Evolutionary conservation across 1,140 invertebrate species (phyloP).

Genomic region (Scaptomyza graminum): DNA sequence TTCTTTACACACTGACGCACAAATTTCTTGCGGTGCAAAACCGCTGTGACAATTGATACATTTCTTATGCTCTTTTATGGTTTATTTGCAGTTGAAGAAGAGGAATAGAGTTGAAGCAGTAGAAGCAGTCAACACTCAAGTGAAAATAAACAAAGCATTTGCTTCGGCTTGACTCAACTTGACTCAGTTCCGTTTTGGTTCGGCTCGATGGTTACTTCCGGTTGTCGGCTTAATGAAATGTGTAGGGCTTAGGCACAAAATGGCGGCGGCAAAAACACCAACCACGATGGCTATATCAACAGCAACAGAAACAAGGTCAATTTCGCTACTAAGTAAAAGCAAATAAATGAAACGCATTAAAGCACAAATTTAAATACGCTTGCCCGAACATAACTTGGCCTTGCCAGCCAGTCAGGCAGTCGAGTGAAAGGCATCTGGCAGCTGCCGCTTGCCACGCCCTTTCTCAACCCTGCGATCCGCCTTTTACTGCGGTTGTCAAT

Average conservation of each 20-base stretch:
- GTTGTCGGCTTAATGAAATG: conserved; percentile 35
- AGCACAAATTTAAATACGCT: conserved; percentile 65
- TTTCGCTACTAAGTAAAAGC: conserved; percentile 45
- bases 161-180: conserved; percentile 12
- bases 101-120: conserved; percentile 18
- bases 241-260: conserved; percentile 35
- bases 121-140: conserved; percentile 59
- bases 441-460: conserved; percentile 31
- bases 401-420: conserved; percentile 56
- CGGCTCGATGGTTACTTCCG: conserved; percentile 41
- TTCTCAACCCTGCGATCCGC: not conserved
- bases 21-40: conserved; percentile 59
- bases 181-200: conserved; percentile 31
- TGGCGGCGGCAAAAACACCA: conserved; percentile 10
- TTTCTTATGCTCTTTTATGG: conserved; percentile 78
- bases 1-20: conserved; percentile 34
- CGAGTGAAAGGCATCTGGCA: conserved; percentile 59
- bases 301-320: conserved; percentile 19
- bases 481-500: conserved; percentile 70
- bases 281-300: not conserved
- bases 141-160: conserved; percentile 73
- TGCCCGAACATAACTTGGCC: conserved; percentile 49
- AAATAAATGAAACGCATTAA: conserved; percentile 58
- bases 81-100: conserved; percentile 58
- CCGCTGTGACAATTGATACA: conserved; percentile 74